Percentiles rank a stretch among this genome's conserved stretches.
Conservation (phyloP, 2,888 invertebrate species). For the Panopea generosa region DNA sequence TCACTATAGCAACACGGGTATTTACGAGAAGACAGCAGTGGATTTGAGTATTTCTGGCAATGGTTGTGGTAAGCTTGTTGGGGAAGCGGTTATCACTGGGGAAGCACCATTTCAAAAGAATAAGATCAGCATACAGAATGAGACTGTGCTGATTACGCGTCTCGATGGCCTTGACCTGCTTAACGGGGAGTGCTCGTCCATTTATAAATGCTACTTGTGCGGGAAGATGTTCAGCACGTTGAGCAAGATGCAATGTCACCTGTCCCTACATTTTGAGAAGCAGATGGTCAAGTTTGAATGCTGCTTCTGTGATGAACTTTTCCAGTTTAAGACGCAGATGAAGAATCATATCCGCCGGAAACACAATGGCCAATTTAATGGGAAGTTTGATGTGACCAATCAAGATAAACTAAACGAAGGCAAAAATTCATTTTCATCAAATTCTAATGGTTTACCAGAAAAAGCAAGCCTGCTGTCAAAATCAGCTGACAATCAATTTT, state of each 20-base stretch:
- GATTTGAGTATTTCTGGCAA: constrained; percentile 39
- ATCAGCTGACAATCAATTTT: constrained; percentile 21
- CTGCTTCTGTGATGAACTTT: constrained; percentile 79
- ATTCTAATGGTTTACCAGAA: background rate
- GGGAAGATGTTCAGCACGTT: constrained; percentile 80
- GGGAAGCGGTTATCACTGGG: background rate
- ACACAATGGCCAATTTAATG: constrained; percentile 39
- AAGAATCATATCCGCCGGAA: constrained; percentile 72
- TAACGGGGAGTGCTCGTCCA: constrained; percentile 77
- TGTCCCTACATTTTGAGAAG: constrained; percentile 81
- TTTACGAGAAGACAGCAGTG: constrained; percentile 35
- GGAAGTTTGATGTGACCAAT: constrained; percentile 2
- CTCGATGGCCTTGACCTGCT: constrained; percentile 80
- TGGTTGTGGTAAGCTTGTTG: constrained; percentile 1
- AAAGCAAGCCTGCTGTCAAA: background rate
- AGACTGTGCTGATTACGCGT: constrained; percentile 81
- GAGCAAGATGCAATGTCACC: constrained; percentile 80
- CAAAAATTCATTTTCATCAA: background rate
- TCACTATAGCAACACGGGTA: constrained; percentile 47
- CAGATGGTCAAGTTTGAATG: constrained; percentile 79
- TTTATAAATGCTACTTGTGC: constrained; percentile 84
- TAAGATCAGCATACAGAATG: constrained; percentile 75
- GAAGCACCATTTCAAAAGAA: constrained; percentile 43
- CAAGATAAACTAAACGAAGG: background rate
- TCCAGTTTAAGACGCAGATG: constrained; percentile 79